Evolutionary conservation across 2,797 vertebrate genomes (phyloP).

Genomic region (Crenuchus spilurus): DNA sequence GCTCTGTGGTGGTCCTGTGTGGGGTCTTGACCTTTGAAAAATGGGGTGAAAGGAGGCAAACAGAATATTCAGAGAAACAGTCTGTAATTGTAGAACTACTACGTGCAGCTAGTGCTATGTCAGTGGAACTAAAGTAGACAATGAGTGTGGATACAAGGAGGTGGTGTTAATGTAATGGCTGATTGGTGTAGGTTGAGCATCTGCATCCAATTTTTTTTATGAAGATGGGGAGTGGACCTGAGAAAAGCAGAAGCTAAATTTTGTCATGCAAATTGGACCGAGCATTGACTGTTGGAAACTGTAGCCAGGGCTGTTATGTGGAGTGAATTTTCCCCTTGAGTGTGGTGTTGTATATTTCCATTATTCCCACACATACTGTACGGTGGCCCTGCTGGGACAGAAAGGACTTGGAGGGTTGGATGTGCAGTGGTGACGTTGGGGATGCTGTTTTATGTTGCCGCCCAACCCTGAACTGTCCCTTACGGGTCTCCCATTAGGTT

Average conservation of each 20-base stretch:
- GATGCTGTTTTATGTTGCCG: conserved; percentile 65
- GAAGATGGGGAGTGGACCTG: conserved; percentile 7
- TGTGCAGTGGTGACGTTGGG: conserved; percentile 59
- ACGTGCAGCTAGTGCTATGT: no score
- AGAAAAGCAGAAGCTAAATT: not conserved
- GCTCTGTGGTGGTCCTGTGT: no score
- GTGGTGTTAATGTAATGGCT: no score
- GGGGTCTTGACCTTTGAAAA: no score
- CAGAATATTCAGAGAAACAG: no score
- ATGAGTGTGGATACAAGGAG: no score
- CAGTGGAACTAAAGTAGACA: no score
- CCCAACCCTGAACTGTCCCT: conserved; percentile 79
- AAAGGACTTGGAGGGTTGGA: conserved; percentile 63
- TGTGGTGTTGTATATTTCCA: conserved; percentile 27
- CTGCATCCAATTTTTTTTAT: no score
- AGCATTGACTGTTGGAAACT: conserved; percentile 22
- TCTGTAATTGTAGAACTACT: no score
- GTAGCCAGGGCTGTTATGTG: conserved; percentile 41
- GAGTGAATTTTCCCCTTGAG: conserved; percentile 4
- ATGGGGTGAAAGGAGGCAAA: no score
- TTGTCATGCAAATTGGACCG: not conserved
- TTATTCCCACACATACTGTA: conserved; percentile 47
- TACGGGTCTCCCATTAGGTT: conserved; percentile 93
- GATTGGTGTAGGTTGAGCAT: no score
- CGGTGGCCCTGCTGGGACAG: conserved; percentile 70